Base-by-base conservation (phyloP, 2,797 vertebrate genomes). In the Hypotaenidia philippensis region DNA sequence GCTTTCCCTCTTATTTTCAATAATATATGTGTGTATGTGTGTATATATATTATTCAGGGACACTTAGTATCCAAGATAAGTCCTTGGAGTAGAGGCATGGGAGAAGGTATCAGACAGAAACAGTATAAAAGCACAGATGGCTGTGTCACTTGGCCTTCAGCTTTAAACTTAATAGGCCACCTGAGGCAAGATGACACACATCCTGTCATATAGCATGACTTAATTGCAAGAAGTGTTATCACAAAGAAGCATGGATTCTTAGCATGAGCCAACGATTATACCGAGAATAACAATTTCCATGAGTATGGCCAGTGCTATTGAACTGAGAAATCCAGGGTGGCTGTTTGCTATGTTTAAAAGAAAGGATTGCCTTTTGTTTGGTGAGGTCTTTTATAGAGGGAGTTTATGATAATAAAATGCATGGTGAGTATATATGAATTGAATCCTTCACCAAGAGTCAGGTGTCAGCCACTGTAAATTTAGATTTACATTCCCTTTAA, bases 401-500 rank as follows among this genome's bases (percentile, higher is more conserved):
- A 74, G 6, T 40, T 88, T 77, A 65, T 41, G 36, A 26, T 74
- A 85, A 49, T 85, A 70, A 93, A 95, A 93, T 38, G 34, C 45
- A 49, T 60, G 5, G 71, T 68, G 22, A 86, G 32, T 75, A 57
- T 29, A 41, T 50, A 88, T 75, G 70, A 93, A 94, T 87, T 72
- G 55, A 89, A 34, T 89, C 45, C 55, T 45, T 94, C 32, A 87
- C 26, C 53, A 82, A 85, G 41, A 25, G n/a, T 83, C 40, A n/a
- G 19, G 16, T 94, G 96, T 68, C 65, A 91, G 20, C n/a, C 55
- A 78, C 56, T 72, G 50, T 94, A 89, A 94, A 94, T 93, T 94
- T 90, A 93, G 74, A 94, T 96, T 89, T 93, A 94, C 61, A 34
- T 78, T 81, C 86, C 45, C 83, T 92, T 65, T 87, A 70, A 92